Conservation (phyloP, 2,113 vertebrate genomes). For the Pardalotus punctatus region DNA sequence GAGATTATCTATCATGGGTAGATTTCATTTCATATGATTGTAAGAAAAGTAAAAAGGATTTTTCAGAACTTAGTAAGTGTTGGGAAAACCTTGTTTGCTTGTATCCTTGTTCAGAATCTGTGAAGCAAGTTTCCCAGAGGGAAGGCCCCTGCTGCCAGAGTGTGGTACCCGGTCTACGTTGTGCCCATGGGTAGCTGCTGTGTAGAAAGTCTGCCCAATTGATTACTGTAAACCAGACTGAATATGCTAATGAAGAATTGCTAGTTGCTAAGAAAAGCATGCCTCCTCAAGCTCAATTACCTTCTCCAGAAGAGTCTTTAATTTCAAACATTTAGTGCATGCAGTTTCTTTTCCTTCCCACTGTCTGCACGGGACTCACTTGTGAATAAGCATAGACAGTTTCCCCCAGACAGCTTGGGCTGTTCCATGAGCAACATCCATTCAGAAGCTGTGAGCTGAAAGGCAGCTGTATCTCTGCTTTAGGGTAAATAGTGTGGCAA, state of each 20-base stretch:
- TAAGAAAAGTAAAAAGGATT: neutral
- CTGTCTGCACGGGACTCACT: neutral
- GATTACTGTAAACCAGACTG: neutral
- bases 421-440: neutral
- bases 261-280: neutral
- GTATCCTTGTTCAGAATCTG: neutral
- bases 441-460: neutral
- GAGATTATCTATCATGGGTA: neutral
- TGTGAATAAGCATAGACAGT: neutral
- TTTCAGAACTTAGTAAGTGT: neutral
- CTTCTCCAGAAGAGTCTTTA: neutral
- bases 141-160: neutral
- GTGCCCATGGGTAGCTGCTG: rapidly evolving
- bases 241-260: neutral
- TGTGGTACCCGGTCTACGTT: neutral
- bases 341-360: neutral
- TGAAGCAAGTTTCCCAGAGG: neutral
- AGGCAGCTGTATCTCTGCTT: neutral
- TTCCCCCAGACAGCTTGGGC: neutral
- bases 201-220: neutral
- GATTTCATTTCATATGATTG: neutral
- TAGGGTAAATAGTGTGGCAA: neutral
- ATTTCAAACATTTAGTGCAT: neutral
- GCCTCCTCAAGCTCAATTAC: neutral
- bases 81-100: neutral